Evolutionary conservation across 2,113 vertebrate species (phyloP).

Genomic region (Oreochromis niloticus): DNA sequence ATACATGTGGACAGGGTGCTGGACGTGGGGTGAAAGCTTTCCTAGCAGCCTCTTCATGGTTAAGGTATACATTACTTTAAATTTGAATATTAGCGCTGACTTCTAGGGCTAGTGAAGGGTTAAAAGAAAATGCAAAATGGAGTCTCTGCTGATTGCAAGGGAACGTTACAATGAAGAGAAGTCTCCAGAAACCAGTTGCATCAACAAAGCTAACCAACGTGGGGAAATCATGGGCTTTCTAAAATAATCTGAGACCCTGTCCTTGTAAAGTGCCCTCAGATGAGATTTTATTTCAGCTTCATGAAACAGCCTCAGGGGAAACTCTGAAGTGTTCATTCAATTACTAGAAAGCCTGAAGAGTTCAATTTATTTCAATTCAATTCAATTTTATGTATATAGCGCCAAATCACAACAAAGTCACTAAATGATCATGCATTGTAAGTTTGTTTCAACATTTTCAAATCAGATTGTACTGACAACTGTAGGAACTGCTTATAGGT

Average conservation of each 20-base stretch:
- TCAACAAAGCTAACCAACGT: neutral
- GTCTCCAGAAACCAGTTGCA: neutral
- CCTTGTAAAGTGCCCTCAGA: neutral
- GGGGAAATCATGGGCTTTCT: fast-evolving
- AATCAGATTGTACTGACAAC: neutral
- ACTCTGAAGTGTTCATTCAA: neutral
- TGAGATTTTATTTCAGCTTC: neutral
- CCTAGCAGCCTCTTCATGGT: neutral
- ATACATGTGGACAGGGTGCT: neutral
- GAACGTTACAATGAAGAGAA: fast-evolving
- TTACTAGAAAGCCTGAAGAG: neutral
- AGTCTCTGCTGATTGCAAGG: neutral
- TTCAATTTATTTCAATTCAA: too few species aligned
- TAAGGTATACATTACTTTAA: neutral
- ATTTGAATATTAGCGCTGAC: neutral
- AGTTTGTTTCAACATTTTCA: neutral
- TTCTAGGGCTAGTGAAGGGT: neutral
- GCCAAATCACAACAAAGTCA: neutral
- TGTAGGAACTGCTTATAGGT: neutral
- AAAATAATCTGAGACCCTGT: fast-evolving
- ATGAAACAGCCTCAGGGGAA: fast-evolving
- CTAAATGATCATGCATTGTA: neutral
- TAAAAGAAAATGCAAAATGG: neutral
- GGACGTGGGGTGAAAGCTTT: neutral
- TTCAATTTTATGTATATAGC: too few species aligned